Evolutionary conservation across 2,113 vertebrate species (phyloP).

Genomic region (Gambusia affinis): DNA sequence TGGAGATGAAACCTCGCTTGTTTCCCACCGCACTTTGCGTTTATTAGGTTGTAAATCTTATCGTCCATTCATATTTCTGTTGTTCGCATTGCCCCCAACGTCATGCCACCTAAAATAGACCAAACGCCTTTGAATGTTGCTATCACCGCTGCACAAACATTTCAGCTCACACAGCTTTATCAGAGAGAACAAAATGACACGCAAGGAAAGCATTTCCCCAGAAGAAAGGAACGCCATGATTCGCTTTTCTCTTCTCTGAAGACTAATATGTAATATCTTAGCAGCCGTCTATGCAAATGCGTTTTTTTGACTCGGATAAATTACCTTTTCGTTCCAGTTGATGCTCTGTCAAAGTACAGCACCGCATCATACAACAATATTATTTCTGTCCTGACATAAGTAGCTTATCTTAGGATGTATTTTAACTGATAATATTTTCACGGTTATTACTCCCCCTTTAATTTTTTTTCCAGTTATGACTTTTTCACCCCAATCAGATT

Average conservation of each 20-base stretch:
- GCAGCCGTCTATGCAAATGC: slow-evolving; percentile 41
- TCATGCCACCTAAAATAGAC: slow-evolving; percentile 54
- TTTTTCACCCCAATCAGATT: not conserved
- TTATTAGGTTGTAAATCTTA: slow-evolving; percentile 3
- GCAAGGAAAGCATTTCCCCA: slow-evolving; percentile 35
- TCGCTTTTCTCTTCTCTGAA: slow-evolving; percentile 39
- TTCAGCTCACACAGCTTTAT: slow-evolving; percentile 42
- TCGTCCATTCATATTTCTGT: slow-evolving; percentile 16
- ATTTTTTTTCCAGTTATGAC: not conserved
- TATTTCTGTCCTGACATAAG: not conserved
- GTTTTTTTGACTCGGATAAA: slow-evolving; percentile 27
- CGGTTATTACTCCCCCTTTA: not conserved
- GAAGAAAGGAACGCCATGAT: slow-evolving; percentile 46
- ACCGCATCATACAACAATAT: not conserved
- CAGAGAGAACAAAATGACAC: slow-evolving; percentile 23
- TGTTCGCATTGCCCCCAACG: slow-evolving; percentile 27
- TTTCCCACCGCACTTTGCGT: not conserved
- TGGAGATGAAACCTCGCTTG: not conserved
- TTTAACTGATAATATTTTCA: not conserved
- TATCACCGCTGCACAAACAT: slow-evolving; percentile 46
- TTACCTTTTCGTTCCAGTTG: slow-evolving; percentile 9
- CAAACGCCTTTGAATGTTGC: slow-evolving; percentile 46
- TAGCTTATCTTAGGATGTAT: not conserved
- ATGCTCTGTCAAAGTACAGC: not conserved
- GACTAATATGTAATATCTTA: slow-evolving; percentile 44